These are phyloP conservation scores for Cyprichromis sp. DNA, from an alignment of 2,113 vertebrate species.

Conservation along the genomic window DNA sequence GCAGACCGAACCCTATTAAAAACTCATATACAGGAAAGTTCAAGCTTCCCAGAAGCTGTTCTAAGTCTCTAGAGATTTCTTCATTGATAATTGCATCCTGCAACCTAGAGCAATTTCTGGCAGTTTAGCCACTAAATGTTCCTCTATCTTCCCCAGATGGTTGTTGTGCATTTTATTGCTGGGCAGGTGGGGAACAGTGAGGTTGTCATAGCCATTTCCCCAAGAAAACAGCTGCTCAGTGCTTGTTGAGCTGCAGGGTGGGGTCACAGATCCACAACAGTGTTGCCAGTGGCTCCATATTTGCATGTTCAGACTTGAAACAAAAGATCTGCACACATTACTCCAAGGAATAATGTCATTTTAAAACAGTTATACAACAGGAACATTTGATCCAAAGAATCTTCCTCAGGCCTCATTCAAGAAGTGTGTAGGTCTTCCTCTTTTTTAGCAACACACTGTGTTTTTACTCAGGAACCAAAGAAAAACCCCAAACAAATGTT, in stretches of 20 bases:
- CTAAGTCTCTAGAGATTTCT: neutral
- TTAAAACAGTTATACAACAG: neutral
- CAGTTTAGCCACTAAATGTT: neutral
- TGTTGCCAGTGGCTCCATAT: neutral
- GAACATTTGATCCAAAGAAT: neutral
- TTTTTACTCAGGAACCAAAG: neutral
- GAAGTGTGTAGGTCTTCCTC: neutral
- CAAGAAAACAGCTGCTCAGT: neutral
- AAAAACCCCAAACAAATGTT: rapidly evolving
- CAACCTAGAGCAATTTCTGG: neutral
- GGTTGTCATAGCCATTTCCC: neutral
- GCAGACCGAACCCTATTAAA: neutral
- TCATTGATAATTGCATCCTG: neutral
- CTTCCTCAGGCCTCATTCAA: neutral
- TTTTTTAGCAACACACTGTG: neutral
- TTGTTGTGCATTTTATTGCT: neutral
- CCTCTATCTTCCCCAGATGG: neutral
- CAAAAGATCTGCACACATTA: neutral
- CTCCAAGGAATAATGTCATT: neutral
- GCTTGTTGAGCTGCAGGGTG: neutral
- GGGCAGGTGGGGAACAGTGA: neutral
- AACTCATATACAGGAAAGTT: neutral
- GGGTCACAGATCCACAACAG: neutral
- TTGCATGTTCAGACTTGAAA: neutral
- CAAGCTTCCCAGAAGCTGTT: neutral